Percentiles rank a stretch among this genome's conserved stretches.
phyloP scores from a whole-genome alignment of 2,888 invertebrate genomes.

The Lochmaea capreae region DNA sequence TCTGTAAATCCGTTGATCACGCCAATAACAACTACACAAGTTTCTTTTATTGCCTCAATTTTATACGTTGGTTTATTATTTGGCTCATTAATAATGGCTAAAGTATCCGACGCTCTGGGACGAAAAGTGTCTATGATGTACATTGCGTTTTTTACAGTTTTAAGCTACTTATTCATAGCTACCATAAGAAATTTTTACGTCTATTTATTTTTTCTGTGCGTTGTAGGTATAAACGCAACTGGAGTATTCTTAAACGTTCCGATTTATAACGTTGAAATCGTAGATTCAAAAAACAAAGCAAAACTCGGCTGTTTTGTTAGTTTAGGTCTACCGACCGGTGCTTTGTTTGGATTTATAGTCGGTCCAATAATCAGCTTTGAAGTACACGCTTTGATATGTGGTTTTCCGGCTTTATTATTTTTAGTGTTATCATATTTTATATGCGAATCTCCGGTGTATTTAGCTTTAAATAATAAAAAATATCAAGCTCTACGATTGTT shows the following conservation, averaged over 20 bases:
- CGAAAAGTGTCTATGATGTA: not conserved
- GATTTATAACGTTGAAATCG: not conserved
- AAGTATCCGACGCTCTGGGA: not conserved
- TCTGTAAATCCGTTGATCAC: not conserved
- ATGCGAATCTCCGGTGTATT: slow-evolving; percentile 2
- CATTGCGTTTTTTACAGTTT: not conserved
- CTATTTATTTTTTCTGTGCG: not conserved
- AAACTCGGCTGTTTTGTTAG: not conserved
- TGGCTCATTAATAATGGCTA: not conserved
- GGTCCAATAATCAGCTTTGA: slow-evolving; percentile 1
- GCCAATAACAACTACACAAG: not conserved
- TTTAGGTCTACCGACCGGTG: not conserved
- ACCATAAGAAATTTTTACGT: not conserved
- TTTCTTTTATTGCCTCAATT: not conserved
- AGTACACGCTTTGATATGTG: not conserved
- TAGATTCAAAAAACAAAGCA: slow-evolving; percentile 2
- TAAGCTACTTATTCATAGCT: not conserved
- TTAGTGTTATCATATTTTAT: not conserved
- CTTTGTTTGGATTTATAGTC: not conserved
- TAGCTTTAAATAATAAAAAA: not conserved
- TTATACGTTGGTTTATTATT: not conserved
- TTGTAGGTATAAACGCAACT: not conserved
- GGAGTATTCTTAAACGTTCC: not conserved
- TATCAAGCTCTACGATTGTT: not conserved
- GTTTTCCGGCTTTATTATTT: not conserved